Evolutionary conservation across 2,888 invertebrate species (phyloP), one percentile per base, ranked within the genome.

Genomic region (Orchesellides sinensis): DNA sequence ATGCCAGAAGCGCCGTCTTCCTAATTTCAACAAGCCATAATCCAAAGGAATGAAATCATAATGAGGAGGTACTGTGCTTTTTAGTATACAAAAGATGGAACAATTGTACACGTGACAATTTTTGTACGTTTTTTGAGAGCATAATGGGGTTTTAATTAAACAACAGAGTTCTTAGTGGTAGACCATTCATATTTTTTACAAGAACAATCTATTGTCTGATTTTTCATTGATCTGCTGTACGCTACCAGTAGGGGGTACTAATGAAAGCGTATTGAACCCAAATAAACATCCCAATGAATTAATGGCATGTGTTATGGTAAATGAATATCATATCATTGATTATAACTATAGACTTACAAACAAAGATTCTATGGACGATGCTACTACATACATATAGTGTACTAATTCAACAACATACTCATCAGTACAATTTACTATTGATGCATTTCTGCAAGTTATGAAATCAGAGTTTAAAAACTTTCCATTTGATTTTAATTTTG

Each of bases 131-230:
- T 70, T 69, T 69, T 32, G 6, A 61, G 59, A 40, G 17, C 47
- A 82, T 82, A 82, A 82, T 82, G 69, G 75, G 74, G 56, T 82
- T 82, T 82, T 82, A 82, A 82, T 82, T 82, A 82, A 82, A 82
- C 82, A 82, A 82, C 75, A 25, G 69, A 17, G 47, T 12, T 56
- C 32, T 65, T 73, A 61, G n/a, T 47, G 59, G 59, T 81, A 81
- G 74, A 74, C 74, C 82, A 74, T 82, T 82, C 74, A 68, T 66
- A 17, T 65, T 65, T 56, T 59, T 61, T 74, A 8, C 63, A 65
- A 52, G 12, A 29, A 56, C 49, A 2, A 47, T 45, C 59, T 40
- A 45, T 66, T 69, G 61, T 72, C 47, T 72, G 54, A 72, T 72
- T 73, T 61, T 47, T 63, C 66, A 75, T 69, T 74, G 75, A 82